Evolutionary conservation across 2,797 vertebrate genomes (phyloP).

Genomic region (Malacoctenus gilli): DNA sequence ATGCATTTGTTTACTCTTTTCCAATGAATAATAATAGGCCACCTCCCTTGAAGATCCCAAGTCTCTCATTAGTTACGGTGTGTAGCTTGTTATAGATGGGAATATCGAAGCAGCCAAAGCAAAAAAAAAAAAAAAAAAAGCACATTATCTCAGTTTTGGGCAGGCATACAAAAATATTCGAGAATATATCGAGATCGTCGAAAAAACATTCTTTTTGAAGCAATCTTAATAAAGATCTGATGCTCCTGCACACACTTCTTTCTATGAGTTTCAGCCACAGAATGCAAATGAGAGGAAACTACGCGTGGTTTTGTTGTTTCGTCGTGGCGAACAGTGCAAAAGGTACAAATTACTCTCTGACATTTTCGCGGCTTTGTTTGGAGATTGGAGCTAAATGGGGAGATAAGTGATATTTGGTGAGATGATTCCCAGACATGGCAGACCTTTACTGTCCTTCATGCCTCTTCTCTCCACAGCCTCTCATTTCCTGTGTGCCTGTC

Average conservation of each 20-base stretch:
- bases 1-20: conserved; percentile 78
- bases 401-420: neutral
- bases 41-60: conserved; percentile 73
- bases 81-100: conserved; percentile 68
- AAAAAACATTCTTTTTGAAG: too few relatives aligned
- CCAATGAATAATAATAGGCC: conserved; percentile 78
- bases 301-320: conserved; percentile 9
- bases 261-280: conserved; percentile 3
- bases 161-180: conserved; percentile 37
- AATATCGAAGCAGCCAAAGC: conserved; percentile 53
- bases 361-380: neutral
- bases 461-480: too few relatives aligned
- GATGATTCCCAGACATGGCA: neutral
- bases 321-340: neutral
- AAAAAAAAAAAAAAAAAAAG: conserved; percentile 10
- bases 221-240: conserved; percentile 44
- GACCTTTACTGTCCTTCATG: too few relatives aligned
- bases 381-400: too few relatives aligned
- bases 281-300: neutral
- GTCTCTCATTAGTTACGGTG: conserved; percentile 76
- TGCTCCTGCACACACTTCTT: conserved; percentile 9
- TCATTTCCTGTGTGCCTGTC: neutral
- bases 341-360: neutral
- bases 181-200: too few relatives aligned
- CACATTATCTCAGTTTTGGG: conserved; percentile 23